Base-by-base conservation (phyloP, 2,888 invertebrate species). In the Phrixothrix hirtus region DNA sequence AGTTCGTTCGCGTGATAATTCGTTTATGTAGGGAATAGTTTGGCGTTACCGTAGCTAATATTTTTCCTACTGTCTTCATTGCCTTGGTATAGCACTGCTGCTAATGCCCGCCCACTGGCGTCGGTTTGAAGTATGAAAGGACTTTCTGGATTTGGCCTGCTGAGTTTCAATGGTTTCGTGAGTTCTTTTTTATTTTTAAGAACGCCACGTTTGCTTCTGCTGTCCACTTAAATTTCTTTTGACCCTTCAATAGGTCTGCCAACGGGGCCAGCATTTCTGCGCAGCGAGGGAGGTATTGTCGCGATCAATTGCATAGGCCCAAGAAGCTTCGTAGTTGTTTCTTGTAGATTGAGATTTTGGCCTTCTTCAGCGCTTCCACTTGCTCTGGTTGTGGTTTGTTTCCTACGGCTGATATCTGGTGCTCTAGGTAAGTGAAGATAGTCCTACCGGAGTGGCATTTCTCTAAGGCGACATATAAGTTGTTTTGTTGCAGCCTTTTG, bases 1-100 rank as follows among this genome's bases (percentile, higher is more conserved):
- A 59, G 61, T 27, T 66, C 63, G 37, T 64, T 67, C 1, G 52
- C 43, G 39, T 67, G 65, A 35, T 61, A 65, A 0, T 32, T 27
- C 13, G 27, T n/a, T 25, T 64, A 57, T 0, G 48, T 11, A 1
- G 14, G 21, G 2, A 14, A 53, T 1, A 63, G 53, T 26, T 46
- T 50, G n/a, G 59, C 45, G 30, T 58, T 60, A 7, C 57, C 54
- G 41, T 57, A 64, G 27, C 57, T 39, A 6, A 67, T 53, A 2
- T 65, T 45, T 0, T 34, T 7, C 3, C 49, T 30, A 2, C 39
- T 15, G 1, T 39, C 35, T 10, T 44, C 41, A 5, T 10, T 27
- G 11, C 46, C 50, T 14, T 64, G 65, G 21, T 57, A 63, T 0
- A 66, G 47, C 3, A 66, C 67, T 2, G 63, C 64, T 1, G 59